Base-by-base conservation (phyloP, 2,113 vertebrate species). In the Hippoglossus stenolepis region DNA sequence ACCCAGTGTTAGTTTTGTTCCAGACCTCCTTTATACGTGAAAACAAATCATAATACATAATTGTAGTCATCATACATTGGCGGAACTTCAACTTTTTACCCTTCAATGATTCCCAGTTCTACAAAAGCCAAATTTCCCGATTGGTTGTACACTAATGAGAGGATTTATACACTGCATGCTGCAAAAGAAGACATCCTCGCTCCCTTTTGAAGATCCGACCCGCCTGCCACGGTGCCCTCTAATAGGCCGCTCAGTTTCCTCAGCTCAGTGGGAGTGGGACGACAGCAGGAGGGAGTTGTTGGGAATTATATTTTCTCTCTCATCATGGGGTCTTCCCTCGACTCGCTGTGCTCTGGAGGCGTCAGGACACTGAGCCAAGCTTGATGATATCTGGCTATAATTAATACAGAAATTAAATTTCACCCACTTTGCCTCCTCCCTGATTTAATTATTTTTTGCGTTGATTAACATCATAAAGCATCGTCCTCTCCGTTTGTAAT, bases 341-440 rank as follows among this genome's bases (percentile, higher is more conserved):
- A 76, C 83, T 89, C 84, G 71, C 85, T 77, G 85, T 71, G 74
- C 62, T 85, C 87, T 60, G 74, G 87, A 88, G 83, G 79, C 82
- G 88, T 92, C 90, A 77, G 82, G 78, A 77, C 57, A 60, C 65
- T 61, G 89, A 78, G 70, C 65, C 3, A 84, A 85, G 79, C 69
- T 89, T 93, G 86, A 90, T 90, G 83, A 89, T 79, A 75, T 88
- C 89, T 78, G 82, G 70, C 84, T 86, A 71, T 92, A 94, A 92
- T 93, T 94, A 93, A 93, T 90, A 92, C 76, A 79, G 79, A 86
- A 91, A 93, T 92, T 84, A 81, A 87, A 91, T 92, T 93, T 79
- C 79, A 64, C 87, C 85, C 86, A 92, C 85, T 87, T 86, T 89
- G 82, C 80, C 73, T 89, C 73, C 73, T 63, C 80, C 62, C 66